A percentile compares a stretch with the other conserved stretches of the same genome.
Evolutionary conservation across 1,140 invertebrate genomes (phyloP).

Genomic region (Chrysomallon squamiferum): DNA sequence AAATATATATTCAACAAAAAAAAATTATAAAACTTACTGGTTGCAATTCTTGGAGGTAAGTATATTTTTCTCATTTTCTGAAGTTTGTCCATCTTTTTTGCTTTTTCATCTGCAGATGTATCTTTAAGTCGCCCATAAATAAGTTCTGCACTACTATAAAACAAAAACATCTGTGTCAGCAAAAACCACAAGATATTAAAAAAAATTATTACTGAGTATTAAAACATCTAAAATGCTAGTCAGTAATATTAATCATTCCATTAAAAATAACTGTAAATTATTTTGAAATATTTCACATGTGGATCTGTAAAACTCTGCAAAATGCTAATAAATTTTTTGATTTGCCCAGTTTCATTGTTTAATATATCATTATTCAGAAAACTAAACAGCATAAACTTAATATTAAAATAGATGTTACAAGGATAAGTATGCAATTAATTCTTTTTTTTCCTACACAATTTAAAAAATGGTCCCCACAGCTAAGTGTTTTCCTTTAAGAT

Average conservation of each 20-base stretch:
- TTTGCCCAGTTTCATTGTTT: no score
- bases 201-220: background rate
- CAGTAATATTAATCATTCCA: background rate
- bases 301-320: no score
- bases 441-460: no score
- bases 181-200: background rate
- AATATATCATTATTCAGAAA: no score
- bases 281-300: no score
- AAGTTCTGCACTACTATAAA: conserved; percentile 46
- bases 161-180: background rate
- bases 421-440: no score
- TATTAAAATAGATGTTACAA: no score
- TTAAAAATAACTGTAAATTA: background rate
- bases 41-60: conserved; percentile 47
- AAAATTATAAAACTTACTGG: conserved; percentile 26
- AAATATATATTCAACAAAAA: background rate
- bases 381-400: no score
- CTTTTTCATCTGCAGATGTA: conserved; percentile 44
- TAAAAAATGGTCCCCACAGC: no score
- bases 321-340: no score
- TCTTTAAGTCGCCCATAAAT: conserved; percentile 51
- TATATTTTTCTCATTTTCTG: conserved; percentile 60
- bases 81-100: conserved; percentile 45
- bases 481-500: no score
- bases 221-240: background rate